These are phyloP conservation scores for Ramphastos sulfuratus DNA, from an alignment of 2,113 vertebrate species.

Conservation along the genomic window DNA sequence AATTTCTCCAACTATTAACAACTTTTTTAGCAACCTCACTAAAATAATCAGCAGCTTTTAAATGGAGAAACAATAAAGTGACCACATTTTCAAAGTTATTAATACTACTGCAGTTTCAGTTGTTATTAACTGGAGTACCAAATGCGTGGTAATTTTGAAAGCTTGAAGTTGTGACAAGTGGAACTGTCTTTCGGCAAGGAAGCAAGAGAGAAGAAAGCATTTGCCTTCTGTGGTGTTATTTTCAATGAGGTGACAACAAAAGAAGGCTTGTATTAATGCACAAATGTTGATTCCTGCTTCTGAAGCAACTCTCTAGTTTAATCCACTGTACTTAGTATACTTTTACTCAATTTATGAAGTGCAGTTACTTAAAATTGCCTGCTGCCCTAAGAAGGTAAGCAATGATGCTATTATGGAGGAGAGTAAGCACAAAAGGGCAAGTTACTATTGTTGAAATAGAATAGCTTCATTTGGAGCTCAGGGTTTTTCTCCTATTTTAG, in stretches of 20 bases:
- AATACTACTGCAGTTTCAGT: background rate
- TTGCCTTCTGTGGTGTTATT: background rate
- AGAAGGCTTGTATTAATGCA: background rate
- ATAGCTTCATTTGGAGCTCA: background rate
- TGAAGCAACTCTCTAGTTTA: slow-evolving; percentile 23
- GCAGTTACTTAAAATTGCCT: slow-evolving; percentile 18
- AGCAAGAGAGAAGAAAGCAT: background rate
- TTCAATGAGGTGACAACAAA: slow-evolving; percentile 32
- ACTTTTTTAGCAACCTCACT: background rate
- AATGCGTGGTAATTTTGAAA: background rate
- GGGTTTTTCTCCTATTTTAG: background rate
- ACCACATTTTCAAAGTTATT: background rate
- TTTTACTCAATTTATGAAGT: slow-evolving; percentile 29
- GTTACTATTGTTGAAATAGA: background rate
- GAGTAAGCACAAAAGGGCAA: background rate
- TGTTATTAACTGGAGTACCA: background rate
- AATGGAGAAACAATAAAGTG: slow-evolving; percentile 11
- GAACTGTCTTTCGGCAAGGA: background rate
- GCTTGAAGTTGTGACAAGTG: slow-evolving; percentile 14
- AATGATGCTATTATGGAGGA: background rate
- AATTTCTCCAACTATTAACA: slow-evolving; percentile 16
- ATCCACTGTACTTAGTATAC: slow-evolving; percentile 23
- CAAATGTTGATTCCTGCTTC: background rate
- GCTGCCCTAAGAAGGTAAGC: background rate
- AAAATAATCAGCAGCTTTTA: background rate